These are phyloP conservation scores for Pteronura brasiliensis DNA, from an alignment of 2,113 vertebrate species.

Conservation along the genomic window DNA sequence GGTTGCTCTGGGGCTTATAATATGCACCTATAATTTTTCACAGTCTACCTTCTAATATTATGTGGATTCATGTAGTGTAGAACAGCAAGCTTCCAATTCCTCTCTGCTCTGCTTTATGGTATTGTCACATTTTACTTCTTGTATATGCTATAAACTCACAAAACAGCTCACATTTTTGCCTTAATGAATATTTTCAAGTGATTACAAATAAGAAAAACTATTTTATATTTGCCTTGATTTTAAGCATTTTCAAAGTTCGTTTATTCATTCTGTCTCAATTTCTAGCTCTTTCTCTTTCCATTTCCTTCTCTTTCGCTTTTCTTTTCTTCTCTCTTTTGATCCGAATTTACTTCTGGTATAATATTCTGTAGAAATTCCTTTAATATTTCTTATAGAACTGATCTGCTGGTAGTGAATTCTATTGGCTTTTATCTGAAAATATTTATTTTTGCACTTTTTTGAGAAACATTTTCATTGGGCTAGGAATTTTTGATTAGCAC, in stretches of 20 bases:
- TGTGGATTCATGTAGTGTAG: background rate
- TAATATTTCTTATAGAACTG: background rate
- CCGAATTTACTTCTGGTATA: background rate
- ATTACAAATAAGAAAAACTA: background rate
- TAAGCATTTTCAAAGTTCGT: background rate
- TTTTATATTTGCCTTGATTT: background rate
- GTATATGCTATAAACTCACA: background rate
- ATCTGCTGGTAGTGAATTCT: background rate
- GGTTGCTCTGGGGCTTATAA: background rate
- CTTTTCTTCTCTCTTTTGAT: background rate
- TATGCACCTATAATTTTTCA: background rate
- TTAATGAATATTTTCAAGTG: background rate
- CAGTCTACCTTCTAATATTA: background rate
- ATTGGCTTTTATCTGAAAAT: background rate
- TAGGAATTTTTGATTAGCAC: background rate
- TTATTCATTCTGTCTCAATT: background rate
- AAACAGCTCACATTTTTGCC: background rate
- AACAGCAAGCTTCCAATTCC: background rate
- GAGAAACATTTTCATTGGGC: background rate
- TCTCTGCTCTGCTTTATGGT: background rate
- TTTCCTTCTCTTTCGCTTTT: too few relatives aligned
- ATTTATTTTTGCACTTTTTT: background rate
- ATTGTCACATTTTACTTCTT: background rate
- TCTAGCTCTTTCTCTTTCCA: too few relatives aligned
- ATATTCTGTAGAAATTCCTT: background rate